Conservation (phyloP, 35 echinoderm and acorn worm genomes). For the Eucidaris tribuloides region DNA sequence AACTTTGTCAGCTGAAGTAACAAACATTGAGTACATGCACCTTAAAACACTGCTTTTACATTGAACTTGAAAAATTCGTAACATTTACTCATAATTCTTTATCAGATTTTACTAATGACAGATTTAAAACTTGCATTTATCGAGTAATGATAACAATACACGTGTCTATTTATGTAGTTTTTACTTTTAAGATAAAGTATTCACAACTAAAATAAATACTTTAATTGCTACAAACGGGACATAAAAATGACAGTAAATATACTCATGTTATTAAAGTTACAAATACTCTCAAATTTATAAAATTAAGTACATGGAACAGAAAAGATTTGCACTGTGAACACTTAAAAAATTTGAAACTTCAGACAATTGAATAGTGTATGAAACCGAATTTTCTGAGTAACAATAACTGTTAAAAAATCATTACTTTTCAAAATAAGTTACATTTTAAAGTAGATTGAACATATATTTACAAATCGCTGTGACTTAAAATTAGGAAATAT, state of each 20-base stretch:
- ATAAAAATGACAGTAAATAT: not conserved
- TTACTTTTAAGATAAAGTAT: not conserved
- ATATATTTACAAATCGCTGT: slow-evolving; percentile 5
- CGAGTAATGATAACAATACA: not conserved
- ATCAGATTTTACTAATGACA: slow-evolving; percentile 1
- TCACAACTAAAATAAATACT: not conserved
- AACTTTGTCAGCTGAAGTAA: no score
- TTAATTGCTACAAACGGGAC: slow-evolving; percentile 1
- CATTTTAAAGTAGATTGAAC: slow-evolving; percentile 6
- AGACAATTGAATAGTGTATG: slow-evolving; percentile 13
- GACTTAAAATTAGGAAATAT: slow-evolving; percentile 1
- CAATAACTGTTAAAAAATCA: not conserved
- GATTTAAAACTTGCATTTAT: not conserved
- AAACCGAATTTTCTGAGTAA: slow-evolving; percentile 16
- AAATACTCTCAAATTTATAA: slow-evolving; percentile 1
- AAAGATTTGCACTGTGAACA: slow-evolving; percentile 18
- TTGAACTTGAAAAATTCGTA: not conserved
- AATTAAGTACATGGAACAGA: slow-evolving; percentile 15
- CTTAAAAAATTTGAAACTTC: slow-evolving; percentile 6
- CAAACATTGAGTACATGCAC: not conserved
- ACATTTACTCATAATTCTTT: slow-evolving; percentile 1
- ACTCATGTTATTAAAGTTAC: not conserved
- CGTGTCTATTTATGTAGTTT: not conserved
- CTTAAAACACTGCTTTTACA: not conserved
- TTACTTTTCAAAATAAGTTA: not conserved